Conservation (phyloP, 2,113 vertebrate genomes). For the Phoxinus phoxinus region DNA sequence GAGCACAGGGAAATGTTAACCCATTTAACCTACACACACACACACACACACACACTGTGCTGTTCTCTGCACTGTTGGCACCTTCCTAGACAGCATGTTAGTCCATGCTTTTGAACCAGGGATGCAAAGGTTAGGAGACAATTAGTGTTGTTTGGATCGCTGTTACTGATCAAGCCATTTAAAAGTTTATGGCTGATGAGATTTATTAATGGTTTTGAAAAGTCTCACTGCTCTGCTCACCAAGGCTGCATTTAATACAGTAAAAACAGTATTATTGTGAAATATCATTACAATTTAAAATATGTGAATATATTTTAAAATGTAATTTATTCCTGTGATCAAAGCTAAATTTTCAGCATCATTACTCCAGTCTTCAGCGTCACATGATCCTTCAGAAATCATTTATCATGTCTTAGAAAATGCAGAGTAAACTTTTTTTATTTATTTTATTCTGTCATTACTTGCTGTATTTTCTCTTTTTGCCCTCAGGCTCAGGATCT, state of each 20-base stretch:
- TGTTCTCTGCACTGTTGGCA: not conserved
- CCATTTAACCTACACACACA: not conserved
- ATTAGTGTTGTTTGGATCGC: too few relatives aligned
- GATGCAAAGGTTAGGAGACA: too few relatives aligned
- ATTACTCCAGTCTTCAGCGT: not conserved
- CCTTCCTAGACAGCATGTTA: not conserved
- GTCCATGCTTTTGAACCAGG: not conserved
- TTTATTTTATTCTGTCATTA: not conserved
- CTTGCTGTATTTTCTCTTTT: not conserved
- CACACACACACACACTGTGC: not conserved
- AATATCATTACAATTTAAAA: not conserved
- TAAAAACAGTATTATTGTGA: not conserved
- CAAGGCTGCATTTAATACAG: not conserved
- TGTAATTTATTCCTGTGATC: not conserved
- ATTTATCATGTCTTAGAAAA: not conserved
- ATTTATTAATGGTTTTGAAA: not conserved
- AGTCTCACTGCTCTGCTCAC: not conserved
- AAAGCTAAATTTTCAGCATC: not conserved
- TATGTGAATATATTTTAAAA: not conserved
- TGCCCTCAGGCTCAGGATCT: constrained; percentile 89
- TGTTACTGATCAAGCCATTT: too few relatives aligned
- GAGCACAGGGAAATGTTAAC: not conserved
- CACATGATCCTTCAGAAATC: not conserved
- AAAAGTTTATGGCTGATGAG: not conserved
- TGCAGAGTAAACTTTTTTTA: too few relatives aligned